These are phyloP conservation scores for Oceanodroma tethys DNA, from an alignment of 2,113 vertebrate genomes.

Conservation along the genomic window DNA sequence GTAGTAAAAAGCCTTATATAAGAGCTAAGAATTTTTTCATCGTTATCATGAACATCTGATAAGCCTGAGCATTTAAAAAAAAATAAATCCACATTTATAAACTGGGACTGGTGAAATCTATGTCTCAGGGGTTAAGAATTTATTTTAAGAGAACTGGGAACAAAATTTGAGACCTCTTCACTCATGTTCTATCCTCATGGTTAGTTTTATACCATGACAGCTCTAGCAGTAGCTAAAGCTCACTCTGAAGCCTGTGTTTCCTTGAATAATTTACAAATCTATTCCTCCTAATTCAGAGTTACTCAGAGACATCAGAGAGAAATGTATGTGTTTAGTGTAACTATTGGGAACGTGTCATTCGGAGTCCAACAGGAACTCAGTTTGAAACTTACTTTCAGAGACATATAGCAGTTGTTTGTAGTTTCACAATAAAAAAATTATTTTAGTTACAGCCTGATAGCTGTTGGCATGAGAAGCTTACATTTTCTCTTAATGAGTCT, in stretches of 20 bases:
- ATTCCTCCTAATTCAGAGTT: neutral
- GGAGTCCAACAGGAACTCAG: neutral
- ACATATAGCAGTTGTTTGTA: neutral
- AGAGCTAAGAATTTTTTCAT: neutral
- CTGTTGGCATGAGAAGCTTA: neutral
- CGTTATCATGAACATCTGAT: neutral
- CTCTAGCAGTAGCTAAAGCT: neutral
- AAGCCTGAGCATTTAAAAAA: neutral
- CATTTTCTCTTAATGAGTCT: neutral
- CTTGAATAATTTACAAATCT: neutral
- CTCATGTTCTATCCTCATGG: neutral
- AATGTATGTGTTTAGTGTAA: neutral
- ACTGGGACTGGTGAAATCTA: neutral
- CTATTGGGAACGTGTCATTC: neutral
- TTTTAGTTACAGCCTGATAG: neutral
- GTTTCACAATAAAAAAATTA: neutral
- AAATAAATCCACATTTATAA: neutral
- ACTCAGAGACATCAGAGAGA: rapidly evolving
- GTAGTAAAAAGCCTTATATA: neutral
- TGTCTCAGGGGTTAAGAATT: neutral
- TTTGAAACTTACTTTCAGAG: neutral
- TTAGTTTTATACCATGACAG: neutral
- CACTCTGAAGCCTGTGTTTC: neutral
- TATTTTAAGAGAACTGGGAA: neutral
- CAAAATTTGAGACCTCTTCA: neutral